phyloP scores from a whole-genome alignment of 2,797 vertebrate species.

The Eidolon dupreanum region DNA sequence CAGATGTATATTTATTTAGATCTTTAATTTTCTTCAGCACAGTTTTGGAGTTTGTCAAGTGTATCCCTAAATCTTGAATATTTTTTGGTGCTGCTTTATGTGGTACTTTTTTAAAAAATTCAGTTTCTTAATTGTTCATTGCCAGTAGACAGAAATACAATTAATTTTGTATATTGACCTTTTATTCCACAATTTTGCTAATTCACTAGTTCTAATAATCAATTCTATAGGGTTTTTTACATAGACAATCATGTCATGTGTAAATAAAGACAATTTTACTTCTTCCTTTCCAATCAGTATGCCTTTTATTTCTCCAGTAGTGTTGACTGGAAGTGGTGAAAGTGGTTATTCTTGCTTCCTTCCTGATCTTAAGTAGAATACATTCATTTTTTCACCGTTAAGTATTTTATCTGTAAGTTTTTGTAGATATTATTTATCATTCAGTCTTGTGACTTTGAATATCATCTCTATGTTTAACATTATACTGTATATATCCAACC shows the following conservation, averaged over 20 bases:
- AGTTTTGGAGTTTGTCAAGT: not conserved
- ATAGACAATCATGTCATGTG: not conserved
- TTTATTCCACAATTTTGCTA: not conserved
- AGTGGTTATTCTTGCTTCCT: not conserved
- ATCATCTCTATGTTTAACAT: not conserved
- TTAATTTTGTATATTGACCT: not conserved
- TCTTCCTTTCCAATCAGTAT: not conserved
- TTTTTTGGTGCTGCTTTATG: not conserved
- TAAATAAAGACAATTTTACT: not conserved
- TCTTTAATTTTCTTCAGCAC: conserved; percentile 6
- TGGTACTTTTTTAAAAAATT: not conserved
- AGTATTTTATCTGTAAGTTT: not conserved
- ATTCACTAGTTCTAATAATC: not conserved
- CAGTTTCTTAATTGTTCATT: not conserved
- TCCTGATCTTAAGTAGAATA: not conserved
- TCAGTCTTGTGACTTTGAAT: not conserved
- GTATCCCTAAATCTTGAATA: not conserved
- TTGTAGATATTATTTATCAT: not conserved
- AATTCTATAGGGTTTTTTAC: not conserved
- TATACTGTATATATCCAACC: not conserved
- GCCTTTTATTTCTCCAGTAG: not conserved
- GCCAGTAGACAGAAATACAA: not conserved
- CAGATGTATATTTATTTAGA: not conserved
- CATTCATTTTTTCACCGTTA: not conserved
- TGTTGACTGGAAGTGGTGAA: not conserved